These are phyloP conservation scores for Mongoloraphidia duomilia DNA, from an alignment of 2,888 invertebrate genomes.

Conservation along the genomic window DNA sequence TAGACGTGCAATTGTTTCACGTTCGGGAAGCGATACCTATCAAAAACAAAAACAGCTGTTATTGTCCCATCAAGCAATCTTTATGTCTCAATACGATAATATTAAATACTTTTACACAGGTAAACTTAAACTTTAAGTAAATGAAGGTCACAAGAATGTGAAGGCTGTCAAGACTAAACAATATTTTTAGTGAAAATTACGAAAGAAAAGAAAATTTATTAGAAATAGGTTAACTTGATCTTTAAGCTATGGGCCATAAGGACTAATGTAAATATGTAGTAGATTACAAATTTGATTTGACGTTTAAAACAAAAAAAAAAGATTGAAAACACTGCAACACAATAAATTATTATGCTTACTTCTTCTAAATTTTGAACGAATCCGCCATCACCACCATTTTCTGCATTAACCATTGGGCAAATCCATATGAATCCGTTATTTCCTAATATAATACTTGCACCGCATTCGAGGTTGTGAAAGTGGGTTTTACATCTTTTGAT, in stretches of 20 bases:
- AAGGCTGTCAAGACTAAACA: no score
- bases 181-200: constrained; percentile 3
- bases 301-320: no score
- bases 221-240: no score
- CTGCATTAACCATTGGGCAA: constrained; percentile 49
- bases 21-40: constrained; percentile 54
- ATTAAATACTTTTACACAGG: no score
- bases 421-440: constrained; percentile 97
- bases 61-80: no score
- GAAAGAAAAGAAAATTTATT: constrained; percentile 1
- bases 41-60: constrained; percentile 23
- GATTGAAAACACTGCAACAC: no score
- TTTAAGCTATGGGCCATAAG: no score
- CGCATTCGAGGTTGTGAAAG: constrained; percentile 85
- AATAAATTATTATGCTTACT: constrained; percentile 19
- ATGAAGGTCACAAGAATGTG: no score
- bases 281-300: no score
- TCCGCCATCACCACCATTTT: constrained; percentile 53
- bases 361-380: constrained; percentile 63
- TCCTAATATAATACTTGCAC: constrained; percentile 84
- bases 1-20: constrained; percentile 77
- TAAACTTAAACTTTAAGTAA: not conserved
- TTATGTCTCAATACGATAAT: no score
- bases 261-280: no score
- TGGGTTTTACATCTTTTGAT: constrained; percentile 90